Evolutionary conservation across 2,113 vertebrate genomes (phyloP).

Genomic region (Suricata suricatta): DNA sequence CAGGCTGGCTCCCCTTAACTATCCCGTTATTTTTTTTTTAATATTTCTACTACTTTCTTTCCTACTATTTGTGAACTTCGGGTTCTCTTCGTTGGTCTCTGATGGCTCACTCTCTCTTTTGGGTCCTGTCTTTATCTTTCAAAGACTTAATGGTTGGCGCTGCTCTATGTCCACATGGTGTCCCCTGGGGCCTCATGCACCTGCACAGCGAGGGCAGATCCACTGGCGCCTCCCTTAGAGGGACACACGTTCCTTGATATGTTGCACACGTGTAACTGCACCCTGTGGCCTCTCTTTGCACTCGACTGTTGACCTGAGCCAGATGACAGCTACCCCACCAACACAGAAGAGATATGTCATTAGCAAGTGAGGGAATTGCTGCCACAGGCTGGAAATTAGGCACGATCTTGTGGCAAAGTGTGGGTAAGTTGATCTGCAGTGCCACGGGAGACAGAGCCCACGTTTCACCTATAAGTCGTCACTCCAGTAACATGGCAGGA

Average conservation of each 20-base stretch:
- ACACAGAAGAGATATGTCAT: background rate
- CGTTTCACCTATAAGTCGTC: too few species aligned
- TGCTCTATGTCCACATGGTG: background rate
- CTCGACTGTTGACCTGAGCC: too few species aligned
- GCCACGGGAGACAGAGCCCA: background rate
- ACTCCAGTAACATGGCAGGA: background rate
- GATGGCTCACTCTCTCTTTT: background rate
- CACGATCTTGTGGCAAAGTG: background rate
- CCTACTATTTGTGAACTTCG: background rate
- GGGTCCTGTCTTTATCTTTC: background rate
- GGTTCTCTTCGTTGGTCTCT: background rate
- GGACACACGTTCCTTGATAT: rapidly evolving
- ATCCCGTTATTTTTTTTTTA: background rate
- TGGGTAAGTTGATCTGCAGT: background rate
- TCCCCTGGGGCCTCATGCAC: background rate
- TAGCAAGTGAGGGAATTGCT: too few species aligned
- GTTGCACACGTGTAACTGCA: rapidly evolving
- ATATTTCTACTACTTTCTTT: background rate
- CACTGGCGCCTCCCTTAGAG: background rate
- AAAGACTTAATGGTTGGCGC: too few species aligned
- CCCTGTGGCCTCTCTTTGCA: background rate
- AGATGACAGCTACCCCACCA: background rate
- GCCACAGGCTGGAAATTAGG: background rate
- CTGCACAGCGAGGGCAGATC: background rate
- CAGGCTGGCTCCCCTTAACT: background rate